These are phyloP conservation scores for Fistularia commersonii DNA, from an alignment of 2,797 vertebrate species.

Conservation along the genomic window DNA sequence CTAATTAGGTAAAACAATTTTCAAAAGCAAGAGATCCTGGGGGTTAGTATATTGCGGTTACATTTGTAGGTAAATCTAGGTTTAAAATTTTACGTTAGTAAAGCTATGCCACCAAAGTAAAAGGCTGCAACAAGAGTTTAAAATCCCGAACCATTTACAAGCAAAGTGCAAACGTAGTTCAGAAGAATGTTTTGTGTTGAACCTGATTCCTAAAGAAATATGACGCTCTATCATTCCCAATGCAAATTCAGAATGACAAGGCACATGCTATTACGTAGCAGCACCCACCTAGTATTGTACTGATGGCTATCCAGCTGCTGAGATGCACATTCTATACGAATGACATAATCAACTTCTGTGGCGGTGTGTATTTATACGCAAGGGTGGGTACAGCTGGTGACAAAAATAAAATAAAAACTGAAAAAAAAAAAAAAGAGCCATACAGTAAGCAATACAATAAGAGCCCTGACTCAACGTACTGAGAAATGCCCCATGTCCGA, in stretches of 20 bases:
- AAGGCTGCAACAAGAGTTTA: constrained; percentile 23
- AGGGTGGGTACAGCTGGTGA: constrained; percentile 30
- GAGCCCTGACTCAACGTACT: constrained; percentile 45
- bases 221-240: constrained; percentile 42
- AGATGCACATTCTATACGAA: constrained; percentile 42
- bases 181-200: constrained; percentile 30
- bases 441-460: constrained; percentile 42
- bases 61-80: constrained; percentile 55
- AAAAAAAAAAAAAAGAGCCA: constrained; percentile 30
- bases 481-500: constrained; percentile 32
- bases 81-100: constrained; percentile 50
- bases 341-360: constrained; percentile 29
- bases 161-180: constrained; percentile 38
- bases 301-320: constrained; percentile 39
- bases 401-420: too few species aligned
- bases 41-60: constrained; percentile 41
- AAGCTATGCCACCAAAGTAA: constrained; percentile 68
- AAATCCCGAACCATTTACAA: constrained; percentile 33
- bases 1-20: constrained; percentile 22
- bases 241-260: constrained; percentile 58
- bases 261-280: constrained; percentile 67
- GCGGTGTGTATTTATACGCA: too few species aligned
- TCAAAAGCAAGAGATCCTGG: constrained; percentile 30
- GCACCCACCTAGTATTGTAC: constrained; percentile 41
- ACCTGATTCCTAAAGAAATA: constrained; percentile 40